phyloP scores from a whole-genome alignment of 2,113 vertebrate species.

The Tautogolabrus adspersus region DNA sequence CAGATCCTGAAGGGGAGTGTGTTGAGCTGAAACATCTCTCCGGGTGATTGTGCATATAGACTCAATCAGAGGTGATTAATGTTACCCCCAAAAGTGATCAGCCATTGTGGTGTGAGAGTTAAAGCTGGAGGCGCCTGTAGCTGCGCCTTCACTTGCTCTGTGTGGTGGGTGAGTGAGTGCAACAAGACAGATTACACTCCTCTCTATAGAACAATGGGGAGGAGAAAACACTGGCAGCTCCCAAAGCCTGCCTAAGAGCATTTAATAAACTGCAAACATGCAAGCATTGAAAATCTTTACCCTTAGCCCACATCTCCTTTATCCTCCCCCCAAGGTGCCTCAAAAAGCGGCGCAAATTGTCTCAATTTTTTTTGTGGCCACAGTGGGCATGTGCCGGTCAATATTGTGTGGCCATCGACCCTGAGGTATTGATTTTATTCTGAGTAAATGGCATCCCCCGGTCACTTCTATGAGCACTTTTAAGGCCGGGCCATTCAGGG shows the following conservation, averaged over 20 bases:
- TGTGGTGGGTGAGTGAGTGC: conserved; percentile 40
- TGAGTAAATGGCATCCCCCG: conserved; percentile 60
- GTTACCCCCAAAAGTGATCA: conserved; percentile 62
- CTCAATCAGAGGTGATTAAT: conserved; percentile 72
- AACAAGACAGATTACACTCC: conserved; percentile 68
- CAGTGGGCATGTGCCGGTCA: conserved; percentile 50
- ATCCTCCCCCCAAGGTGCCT: conserved; percentile 24
- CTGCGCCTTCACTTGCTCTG: conserved; percentile 21
- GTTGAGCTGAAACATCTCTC: conserved; percentile 12
- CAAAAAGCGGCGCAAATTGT: conserved; percentile 38
- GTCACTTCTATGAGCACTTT: conserved; percentile 63
- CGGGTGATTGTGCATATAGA: conserved; percentile 23
- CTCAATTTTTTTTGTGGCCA: conserved; percentile 36
- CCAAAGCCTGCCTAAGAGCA: conserved; percentile 50
- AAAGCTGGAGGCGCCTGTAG: conserved; percentile 31
- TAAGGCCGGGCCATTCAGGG: conserved; percentile 30
- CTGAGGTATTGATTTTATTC: conserved; percentile 63
- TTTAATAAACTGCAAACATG: conserved; percentile 64
- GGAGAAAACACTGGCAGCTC: conserved; percentile 37
- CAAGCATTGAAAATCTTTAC: conserved; percentile 48
- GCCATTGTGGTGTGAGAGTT: conserved; percentile 64
- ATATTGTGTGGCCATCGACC: conserved; percentile 48
- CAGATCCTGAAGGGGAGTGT: background rate
- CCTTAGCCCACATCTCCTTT: conserved; percentile 25
- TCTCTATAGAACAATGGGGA: conserved; percentile 65